These are phyloP conservation scores for Gambelia wislizenii DNA, from an alignment of 2,797 vertebrate genomes.

Conservation along the genomic window DNA sequence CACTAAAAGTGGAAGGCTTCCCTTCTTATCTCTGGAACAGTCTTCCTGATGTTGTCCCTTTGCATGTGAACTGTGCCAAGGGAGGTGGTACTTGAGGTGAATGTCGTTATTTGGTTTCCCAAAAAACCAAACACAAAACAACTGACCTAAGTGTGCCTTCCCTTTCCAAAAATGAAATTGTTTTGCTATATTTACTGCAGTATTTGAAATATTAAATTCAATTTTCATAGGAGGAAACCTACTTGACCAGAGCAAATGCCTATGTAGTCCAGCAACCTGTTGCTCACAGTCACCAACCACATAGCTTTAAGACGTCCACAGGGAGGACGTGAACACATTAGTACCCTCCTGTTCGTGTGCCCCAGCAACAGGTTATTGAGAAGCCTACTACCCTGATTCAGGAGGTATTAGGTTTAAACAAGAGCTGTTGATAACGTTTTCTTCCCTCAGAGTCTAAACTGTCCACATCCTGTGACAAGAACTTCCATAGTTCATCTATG, in stretches of 20 bases:
- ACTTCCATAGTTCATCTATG: too few relatives aligned
- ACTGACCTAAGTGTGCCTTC: not conserved
- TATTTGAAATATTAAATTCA: not conserved
- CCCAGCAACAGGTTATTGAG: not conserved
- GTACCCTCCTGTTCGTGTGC: not conserved
- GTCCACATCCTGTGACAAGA: too few relatives aligned
- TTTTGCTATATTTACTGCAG: not conserved
- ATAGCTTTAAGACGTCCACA: not conserved
- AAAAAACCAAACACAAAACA: not conserved
- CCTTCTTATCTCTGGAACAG: constrained; percentile 1
- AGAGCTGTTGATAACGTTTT: not conserved
- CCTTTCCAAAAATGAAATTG: not conserved
- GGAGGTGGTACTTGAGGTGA: not conserved
- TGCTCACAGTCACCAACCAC: not conserved
- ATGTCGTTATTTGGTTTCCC: not conserved
- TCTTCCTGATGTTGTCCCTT: not conserved
- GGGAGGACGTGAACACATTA: too few relatives aligned
- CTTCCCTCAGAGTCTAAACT: not conserved
- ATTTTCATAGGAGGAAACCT: not conserved
- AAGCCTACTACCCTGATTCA: not conserved
- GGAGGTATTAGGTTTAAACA: not conserved
- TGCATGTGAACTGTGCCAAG: not conserved
- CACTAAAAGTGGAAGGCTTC: not conserved
- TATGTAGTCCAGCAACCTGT: not conserved
- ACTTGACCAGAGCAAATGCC: not conserved